Evolutionary conservation across 1,140 invertebrate species (phyloP), one percentile per base, ranked within the genome.

Genomic region (Cecropterus lyciades): DNA sequence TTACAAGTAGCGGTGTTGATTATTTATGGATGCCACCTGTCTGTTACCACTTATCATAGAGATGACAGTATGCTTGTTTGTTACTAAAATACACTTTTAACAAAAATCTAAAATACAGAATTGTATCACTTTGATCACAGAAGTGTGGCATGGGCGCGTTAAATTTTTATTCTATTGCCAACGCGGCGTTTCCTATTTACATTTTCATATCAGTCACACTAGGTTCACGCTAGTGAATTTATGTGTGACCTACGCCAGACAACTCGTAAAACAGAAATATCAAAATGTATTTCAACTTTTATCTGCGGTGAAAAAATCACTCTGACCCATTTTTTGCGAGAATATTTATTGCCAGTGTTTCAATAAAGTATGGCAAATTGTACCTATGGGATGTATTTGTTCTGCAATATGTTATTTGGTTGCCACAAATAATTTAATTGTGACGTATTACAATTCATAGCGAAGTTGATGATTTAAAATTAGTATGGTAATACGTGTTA

Each of bases 151-250:
- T 52, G 16, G 40, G 37, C 60, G 49, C 56, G 49, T 70, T 59
- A 60, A 53, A 65, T 48, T 52, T 46, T 52, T 46, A 60, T 70
- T 70, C 56, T 65, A 70, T 65, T 65, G 53, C 24, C 55, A 70
- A 52, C 37, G 37, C 48, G 49, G 16, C 48, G n/a, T n/a, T 42
- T 45, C 33, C 60, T 63, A 52, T 55, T 69, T 70, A 65, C 68
- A 53, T 59, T 70, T 62, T 57, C 52, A 56, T 59, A 70, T 70
- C 68, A 65, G 62, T 70, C 68, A 70, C 60, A 52, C 60, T 52
- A 55, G 62, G 60, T 62, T 52, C 56, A 68, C 62, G 53, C 49
- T 52, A 67, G 53, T 67, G 52, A 75, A 75, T 75, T 75, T 75
- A 75, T 75, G 69, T 70, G 69, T 69, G 65, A 64, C 64, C 60